A percentile compares a stretch with the other conserved stretches of the same genome.
These are phyloP conservation scores for Prunella fulvescens DNA, from an alignment of 2,113 vertebrate genomes.

Conservation along the genomic window DNA sequence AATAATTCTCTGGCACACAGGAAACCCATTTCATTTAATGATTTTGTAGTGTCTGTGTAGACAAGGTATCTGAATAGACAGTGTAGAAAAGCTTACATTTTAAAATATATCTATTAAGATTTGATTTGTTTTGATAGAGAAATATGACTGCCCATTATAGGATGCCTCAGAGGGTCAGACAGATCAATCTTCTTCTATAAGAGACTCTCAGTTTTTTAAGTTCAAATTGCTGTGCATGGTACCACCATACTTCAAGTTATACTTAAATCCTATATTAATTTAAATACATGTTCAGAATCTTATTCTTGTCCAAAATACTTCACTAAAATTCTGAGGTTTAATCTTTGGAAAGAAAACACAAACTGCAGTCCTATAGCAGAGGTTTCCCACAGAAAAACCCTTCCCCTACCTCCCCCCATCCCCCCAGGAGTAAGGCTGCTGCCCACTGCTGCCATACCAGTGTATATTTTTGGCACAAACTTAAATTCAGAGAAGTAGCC, in stretches of 20 bases:
- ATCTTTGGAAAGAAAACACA: not conserved
- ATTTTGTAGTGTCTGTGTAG: not conserved
- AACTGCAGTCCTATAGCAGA: not conserved
- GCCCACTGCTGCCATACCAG: not conserved
- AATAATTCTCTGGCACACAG: not conserved
- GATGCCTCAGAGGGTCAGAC: not conserved
- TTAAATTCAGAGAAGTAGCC: not conserved
- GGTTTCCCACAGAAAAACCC: not conserved
- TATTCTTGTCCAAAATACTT: not conserved
- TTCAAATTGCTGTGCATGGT: not conserved
- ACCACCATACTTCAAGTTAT: not conserved
- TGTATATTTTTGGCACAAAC: not conserved
- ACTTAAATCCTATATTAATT: not conserved
- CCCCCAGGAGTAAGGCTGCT: not conserved
- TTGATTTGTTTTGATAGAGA: not conserved
- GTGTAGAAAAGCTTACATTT: not conserved
- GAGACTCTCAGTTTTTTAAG: not conserved
- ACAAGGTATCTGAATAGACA: not conserved
- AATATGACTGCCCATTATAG: not conserved
- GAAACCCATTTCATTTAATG: not conserved
- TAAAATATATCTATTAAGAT: not conserved
- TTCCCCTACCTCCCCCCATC: rapidly evolving
- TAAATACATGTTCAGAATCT: not conserved
- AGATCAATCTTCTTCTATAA: not conserved
- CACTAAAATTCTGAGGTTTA: not conserved